Percentiles rank a stretch among this genome's conserved stretches.
Conservation (phyloP, 1,140 invertebrate species). For the Lethocerus indicus region DNA sequence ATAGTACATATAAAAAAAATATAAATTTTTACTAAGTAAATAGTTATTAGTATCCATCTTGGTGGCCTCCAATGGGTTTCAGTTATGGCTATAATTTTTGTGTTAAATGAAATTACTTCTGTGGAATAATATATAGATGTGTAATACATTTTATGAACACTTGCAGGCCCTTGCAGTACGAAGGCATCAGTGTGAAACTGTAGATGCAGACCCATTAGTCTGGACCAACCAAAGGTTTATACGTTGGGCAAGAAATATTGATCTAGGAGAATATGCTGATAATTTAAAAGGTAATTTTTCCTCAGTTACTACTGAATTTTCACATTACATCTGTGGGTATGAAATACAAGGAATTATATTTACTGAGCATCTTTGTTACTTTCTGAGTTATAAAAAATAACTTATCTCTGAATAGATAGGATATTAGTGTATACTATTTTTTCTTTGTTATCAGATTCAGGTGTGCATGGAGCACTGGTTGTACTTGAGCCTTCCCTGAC, state of each 20-base stretch:
- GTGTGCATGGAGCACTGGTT: slow-evolving; percentile 82
- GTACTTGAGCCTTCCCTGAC: slow-evolving; percentile 85
- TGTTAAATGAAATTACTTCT: not conserved
- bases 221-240: slow-evolving; percentile 91
- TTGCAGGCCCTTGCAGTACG: slow-evolving; percentile 65
- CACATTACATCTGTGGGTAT: too few relatives aligned
- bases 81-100: not conserved
- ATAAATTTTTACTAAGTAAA: not conserved
- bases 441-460: slow-evolving; percentile 52
- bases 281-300: slow-evolving; percentile 67
- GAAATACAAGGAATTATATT: too few relatives aligned
- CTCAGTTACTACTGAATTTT: too few relatives aligned
- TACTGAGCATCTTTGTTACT: too few relatives aligned
- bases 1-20: not conserved
- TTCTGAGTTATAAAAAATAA: too few relatives aligned
- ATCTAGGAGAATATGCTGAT: slow-evolving; percentile 82
- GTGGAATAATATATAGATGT: not conserved
- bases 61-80: not conserved
- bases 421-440: too few relatives aligned
- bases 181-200: slow-evolving; percentile 69
- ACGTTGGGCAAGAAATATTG: slow-evolving; percentile 80
- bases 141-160: not conserved
- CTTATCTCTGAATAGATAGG: too few relatives aligned
- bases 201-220: slow-evolving; percentile 77
- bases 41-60: not conserved